A percentile compares a stretch with the other conserved stretches of the same genome.
These are phyloP conservation scores for Epicauta chinensis DNA, from an alignment of 1,140 invertebrate genomes.

Conservation along the genomic window DNA sequence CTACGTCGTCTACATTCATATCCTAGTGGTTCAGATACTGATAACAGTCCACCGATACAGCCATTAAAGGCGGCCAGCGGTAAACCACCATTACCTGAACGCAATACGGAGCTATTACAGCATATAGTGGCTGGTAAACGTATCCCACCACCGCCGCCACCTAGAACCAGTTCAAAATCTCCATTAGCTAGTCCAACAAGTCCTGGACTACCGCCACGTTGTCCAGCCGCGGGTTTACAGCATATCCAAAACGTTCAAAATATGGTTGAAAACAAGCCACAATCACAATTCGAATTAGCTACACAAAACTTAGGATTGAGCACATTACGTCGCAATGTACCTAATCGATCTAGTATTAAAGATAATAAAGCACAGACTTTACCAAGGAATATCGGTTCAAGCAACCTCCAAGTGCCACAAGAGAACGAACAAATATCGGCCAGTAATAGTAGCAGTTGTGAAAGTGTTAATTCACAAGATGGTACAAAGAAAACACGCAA, in stretches of 20 bases:
- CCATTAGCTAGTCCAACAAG: slow-evolving; percentile 73
- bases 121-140: slow-evolving; percentile 58
- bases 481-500: slow-evolving; percentile 58
- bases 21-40: slow-evolving; percentile 66
- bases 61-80: slow-evolving; percentile 44
- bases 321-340: slow-evolving; percentile 37
- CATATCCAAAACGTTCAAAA: slow-evolving; percentile 41
- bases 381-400: slow-evolving; percentile 40
- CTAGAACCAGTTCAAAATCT: slow-evolving; percentile 73
- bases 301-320: slow-evolving; percentile 39
- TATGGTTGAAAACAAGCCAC: slow-evolving; percentile 35
- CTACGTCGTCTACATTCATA: slow-evolving; percentile 67
- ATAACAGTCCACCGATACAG: slow-evolving; percentile 59
- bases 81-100: slow-evolving; percentile 71
- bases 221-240: slow-evolving; percentile 40
- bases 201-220: slow-evolving; percentile 52
- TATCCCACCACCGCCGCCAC: slow-evolving; percentile 79
- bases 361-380: slow-evolving; percentile 38
- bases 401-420: slow-evolving; percentile 36
- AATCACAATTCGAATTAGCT: slow-evolving; percentile 40
- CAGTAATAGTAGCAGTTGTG: slow-evolving; percentile 62
- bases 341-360: slow-evolving; percentile 36
- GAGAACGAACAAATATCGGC: slow-evolving; percentile 42
- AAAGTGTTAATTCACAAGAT: slow-evolving; percentile 72
- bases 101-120: slow-evolving; percentile 63